A percentile compares a stretch with the other conserved stretches of the same genome.
phyloP scores from a whole-genome alignment of 1,140 invertebrate genomes.

The Drosophila willistoni region DNA sequence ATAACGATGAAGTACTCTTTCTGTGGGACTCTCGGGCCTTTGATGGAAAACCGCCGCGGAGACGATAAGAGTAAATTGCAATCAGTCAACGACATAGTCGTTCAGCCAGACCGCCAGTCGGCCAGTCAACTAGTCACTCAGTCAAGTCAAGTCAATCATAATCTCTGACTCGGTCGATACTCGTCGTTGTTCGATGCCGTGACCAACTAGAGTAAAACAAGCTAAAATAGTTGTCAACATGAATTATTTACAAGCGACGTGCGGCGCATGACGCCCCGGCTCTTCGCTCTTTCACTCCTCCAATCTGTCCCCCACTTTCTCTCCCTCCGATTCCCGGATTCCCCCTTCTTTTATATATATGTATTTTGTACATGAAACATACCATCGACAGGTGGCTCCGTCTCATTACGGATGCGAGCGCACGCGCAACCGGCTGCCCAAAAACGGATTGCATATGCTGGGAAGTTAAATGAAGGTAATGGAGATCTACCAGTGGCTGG shows the following conservation, averaged over 20 bases:
- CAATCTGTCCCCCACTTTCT: background rate
- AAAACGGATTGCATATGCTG: slow-evolving; percentile 52
- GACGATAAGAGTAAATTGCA: slow-evolving; percentile 36
- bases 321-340: background rate
- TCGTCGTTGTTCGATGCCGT: slow-evolving; percentile 45
- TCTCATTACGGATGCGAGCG: slow-evolving; percentile 74
- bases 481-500: background rate
- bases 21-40: slow-evolving; percentile 1
- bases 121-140: slow-evolving; percentile 44
- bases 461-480: background rate
- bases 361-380: background rate
- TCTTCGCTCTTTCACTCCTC: slow-evolving; percentile 30
- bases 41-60: slow-evolving; percentile 7
- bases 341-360: background rate
- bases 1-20: slow-evolving; percentile 28
- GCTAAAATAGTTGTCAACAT: slow-evolving; percentile 81
- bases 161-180: slow-evolving; percentile 55
- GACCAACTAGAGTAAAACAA: slow-evolving; percentile 76
- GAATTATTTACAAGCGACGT: slow-evolving; percentile 80
- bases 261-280: slow-evolving; percentile 60
- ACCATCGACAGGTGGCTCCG: slow-evolving; percentile 42
- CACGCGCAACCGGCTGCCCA: slow-evolving; percentile 72
- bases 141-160: slow-evolving; percentile 73
- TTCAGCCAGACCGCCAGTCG: slow-evolving; percentile 9
- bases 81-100: slow-evolving; percentile 13